phyloP scores from a whole-genome alignment of 2,113 vertebrate species.

The Eupsittula cactorum region DNA sequence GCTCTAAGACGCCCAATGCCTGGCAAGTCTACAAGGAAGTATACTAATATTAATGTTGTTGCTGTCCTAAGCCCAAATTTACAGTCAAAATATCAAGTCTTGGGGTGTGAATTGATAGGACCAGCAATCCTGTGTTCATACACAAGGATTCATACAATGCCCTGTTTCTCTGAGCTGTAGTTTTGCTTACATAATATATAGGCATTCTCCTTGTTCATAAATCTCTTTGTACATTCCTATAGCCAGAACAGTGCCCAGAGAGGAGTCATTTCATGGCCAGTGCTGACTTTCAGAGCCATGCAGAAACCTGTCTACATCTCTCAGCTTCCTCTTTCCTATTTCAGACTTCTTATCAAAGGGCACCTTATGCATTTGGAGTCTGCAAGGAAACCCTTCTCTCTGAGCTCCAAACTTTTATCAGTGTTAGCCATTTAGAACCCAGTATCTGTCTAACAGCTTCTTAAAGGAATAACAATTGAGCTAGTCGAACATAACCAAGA shows the following conservation, averaged over 20 bases:
- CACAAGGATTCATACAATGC: background rate
- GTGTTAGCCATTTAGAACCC: background rate
- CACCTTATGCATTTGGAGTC: background rate
- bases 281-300: background rate
- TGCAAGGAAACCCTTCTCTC: background rate
- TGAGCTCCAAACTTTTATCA: background rate
- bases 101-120: background rate
- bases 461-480: background rate
- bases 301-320: background rate
- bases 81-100: background rate
- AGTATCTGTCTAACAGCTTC: background rate
- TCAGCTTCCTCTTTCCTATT: background rate
- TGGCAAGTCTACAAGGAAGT: background rate
- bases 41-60: background rate
- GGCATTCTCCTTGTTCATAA: background rate
- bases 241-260: background rate
- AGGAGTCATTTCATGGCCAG: background rate
- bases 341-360: background rate
- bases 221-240: background rate
- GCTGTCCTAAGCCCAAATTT: background rate
- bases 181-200: background rate
- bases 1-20: background rate
- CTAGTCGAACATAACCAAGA: background rate
- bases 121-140: background rate
- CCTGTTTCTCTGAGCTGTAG: background rate